Evolutionary conservation across 2,113 vertebrate species (phyloP).

Genomic region (Leucopternis melanops): DNA sequence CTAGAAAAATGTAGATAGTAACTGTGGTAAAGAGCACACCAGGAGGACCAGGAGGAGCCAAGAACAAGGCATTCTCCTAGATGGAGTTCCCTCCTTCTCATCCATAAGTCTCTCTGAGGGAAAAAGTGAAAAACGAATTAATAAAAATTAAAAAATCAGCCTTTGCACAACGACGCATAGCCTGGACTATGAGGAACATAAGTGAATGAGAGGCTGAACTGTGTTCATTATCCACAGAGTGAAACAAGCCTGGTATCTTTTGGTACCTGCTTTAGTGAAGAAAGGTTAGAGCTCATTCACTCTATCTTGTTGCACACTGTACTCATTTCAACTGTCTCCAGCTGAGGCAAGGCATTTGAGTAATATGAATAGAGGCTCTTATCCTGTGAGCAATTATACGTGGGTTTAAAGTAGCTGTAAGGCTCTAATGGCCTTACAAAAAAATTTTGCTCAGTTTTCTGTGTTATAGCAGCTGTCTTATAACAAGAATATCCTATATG

Average conservation of each 20-base stretch:
- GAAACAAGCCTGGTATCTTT: slow-evolving; percentile 30
- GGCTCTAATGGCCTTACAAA: neutral
- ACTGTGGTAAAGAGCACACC: neutral
- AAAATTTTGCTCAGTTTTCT: neutral
- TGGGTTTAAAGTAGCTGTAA: neutral
- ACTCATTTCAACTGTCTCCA: slow-evolving; percentile 46
- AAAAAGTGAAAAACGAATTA: neutral
- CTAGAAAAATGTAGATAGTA: neutral
- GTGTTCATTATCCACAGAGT: slow-evolving; percentile 7
- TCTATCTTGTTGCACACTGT: neutral
- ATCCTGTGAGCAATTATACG: slow-evolving; percentile 39
- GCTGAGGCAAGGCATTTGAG: slow-evolving; percentile 41
- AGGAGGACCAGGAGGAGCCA: neutral
- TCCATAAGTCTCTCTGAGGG: neutral
- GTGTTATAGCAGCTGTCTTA: neutral
- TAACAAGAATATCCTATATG: neutral
- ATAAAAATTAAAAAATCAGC: neutral
- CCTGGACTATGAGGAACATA: neutral
- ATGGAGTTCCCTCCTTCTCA: neutral
- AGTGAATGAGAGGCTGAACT: neutral
- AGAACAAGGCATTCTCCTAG: neutral
- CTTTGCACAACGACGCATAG: neutral
- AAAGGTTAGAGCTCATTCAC: slow-evolving; percentile 44
- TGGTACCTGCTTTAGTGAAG: slow-evolving; percentile 2
- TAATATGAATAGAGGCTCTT: slow-evolving; percentile 33